Evolutionary conservation across 2,113 vertebrate species (phyloP).

Genomic region (Osmerus eperlanus): DNA sequence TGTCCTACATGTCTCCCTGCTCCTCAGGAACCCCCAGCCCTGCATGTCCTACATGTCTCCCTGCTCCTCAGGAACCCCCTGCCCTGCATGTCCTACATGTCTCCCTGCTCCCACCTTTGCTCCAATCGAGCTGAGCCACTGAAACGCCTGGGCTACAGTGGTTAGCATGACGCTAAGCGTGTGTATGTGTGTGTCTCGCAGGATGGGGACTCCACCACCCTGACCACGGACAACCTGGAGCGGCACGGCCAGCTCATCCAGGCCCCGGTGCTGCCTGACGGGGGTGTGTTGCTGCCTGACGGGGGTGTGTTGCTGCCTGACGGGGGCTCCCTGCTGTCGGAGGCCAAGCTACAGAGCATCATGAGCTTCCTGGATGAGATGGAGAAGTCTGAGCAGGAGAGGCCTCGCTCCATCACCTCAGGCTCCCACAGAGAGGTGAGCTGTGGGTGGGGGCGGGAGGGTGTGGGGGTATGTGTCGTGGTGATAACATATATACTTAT

Average conservation of each 20-base stretch:
- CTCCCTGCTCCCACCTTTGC: too few species aligned
- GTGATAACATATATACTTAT: too few species aligned
- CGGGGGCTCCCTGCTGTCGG: constrained; percentile 68
- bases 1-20: too few species aligned
- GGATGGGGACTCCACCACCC: constrained; percentile 78
- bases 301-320: not conserved
- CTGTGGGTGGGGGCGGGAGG: not conserved
- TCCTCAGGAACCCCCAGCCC: too few species aligned
- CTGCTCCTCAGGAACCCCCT: too few species aligned
- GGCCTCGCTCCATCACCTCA: constrained; percentile 76
- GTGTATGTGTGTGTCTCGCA: constrained; percentile 40
- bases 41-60: too few species aligned
- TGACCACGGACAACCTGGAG: constrained; percentile 91
- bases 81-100: too few species aligned
- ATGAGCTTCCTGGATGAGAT: constrained; percentile 95
- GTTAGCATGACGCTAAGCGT: too few species aligned
- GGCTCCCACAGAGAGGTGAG: constrained; percentile 77
- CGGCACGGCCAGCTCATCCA: constrained; percentile 80
- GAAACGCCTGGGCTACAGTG: too few species aligned
- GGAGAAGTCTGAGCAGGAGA: constrained; percentile 86
- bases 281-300: not conserved
- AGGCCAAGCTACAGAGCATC: constrained; percentile 93
- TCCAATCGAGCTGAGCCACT: too few species aligned
- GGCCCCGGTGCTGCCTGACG: constrained; percentile 13
- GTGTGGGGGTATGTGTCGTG: not conserved